A percentile compares a stretch with the other conserved stretches of the same genome.
These are phyloP conservation scores for Mesembrinibis cayennensis DNA, from an alignment of 2,113 vertebrate genomes.

Conservation along the genomic window DNA sequence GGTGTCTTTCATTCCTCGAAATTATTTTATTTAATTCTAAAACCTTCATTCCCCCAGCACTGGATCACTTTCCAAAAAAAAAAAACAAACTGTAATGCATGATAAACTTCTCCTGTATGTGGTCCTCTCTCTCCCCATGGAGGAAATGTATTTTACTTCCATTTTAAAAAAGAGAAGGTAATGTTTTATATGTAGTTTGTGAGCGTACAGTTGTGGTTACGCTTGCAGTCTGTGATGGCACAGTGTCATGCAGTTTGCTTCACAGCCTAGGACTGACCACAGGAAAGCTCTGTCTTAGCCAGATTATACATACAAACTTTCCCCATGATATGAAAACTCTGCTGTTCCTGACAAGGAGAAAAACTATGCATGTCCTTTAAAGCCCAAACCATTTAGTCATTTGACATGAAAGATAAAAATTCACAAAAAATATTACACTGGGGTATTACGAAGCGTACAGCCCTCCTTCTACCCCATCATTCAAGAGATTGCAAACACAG, in stretches of 20 bases:
- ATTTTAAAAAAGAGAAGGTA: background rate
- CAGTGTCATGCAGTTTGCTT: background rate
- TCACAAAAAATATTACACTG: background rate
- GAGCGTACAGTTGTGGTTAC: background rate
- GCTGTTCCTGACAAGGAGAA: background rate
- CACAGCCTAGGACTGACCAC: background rate
- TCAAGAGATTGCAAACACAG: background rate
- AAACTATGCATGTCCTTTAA: background rate
- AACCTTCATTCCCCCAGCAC: background rate
- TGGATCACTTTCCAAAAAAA: background rate
- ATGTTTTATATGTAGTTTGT: background rate
- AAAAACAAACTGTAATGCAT: background rate
- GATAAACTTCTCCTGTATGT: background rate
- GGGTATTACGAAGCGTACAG: background rate
- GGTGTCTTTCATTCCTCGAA: background rate
- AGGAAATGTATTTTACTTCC: background rate
- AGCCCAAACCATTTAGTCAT: background rate
- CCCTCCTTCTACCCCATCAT: background rate
- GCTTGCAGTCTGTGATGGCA: background rate
- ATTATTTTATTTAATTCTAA: background rate
- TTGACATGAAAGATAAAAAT: background rate
- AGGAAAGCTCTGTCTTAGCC: background rate
- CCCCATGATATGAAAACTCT: background rate
- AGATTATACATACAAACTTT: background rate
- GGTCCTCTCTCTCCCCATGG: background rate